Conservation (phyloP, 2,888 invertebrate species). For the Sthenelais limicola region DNA sequence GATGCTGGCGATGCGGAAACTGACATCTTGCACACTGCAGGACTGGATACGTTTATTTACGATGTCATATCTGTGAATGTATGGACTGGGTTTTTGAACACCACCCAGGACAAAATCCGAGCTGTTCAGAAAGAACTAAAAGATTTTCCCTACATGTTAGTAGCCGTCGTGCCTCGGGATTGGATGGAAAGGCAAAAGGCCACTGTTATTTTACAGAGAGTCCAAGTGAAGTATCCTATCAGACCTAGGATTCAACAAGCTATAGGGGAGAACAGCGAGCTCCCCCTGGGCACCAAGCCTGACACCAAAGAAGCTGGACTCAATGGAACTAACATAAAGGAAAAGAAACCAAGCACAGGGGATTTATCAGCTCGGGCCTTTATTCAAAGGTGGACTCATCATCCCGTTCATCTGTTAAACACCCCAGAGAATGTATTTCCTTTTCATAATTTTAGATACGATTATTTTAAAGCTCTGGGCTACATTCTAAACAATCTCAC, state of each 20-base stretch:
- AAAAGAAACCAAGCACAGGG: too few relatives aligned
- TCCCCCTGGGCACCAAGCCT: neutral
- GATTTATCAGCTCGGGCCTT: too few relatives aligned
- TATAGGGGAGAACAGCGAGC: neutral
- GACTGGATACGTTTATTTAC: constrained; percentile 13
- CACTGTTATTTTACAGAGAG: neutral
- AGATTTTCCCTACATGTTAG: neutral
- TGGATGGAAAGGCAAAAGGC: neutral
- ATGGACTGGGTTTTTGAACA: neutral
- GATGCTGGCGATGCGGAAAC: constrained; percentile 3
- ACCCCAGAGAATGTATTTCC: too few relatives aligned
- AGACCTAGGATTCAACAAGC: neutral
- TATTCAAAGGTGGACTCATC: too few relatives aligned
- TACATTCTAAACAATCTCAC: neutral
- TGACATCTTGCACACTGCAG: neutral
- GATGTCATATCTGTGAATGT: constrained; percentile 13
- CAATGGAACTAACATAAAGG: too few relatives aligned
- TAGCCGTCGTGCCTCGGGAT: neutral
- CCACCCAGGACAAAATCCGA: neutral
- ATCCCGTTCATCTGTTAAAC: too few relatives aligned
- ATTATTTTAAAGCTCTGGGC: neutral
- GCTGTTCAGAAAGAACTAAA: neutral
- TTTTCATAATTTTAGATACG: too few relatives aligned
- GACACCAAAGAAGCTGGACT: too few relatives aligned
- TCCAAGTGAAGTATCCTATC: neutral